Base-by-base conservation (phyloP, 2,888 invertebrate species). In the Drosophila mimica region DNA sequence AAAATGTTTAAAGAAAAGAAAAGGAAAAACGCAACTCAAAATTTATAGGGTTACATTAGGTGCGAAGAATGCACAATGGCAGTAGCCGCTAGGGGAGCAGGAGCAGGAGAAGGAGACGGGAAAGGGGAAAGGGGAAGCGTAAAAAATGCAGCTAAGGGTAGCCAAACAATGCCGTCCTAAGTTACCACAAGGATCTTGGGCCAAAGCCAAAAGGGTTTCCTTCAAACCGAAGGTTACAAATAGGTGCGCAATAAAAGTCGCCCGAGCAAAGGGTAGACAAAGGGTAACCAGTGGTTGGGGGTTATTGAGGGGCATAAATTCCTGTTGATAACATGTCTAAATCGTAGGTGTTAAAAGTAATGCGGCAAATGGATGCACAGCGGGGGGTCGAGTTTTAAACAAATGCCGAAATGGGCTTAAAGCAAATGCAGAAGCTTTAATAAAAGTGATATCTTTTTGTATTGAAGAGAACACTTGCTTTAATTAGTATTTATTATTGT, bases 1-100 rank as follows among this genome's bases (percentile, higher is more conserved):
- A 78, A 79, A 70, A 74, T 77, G 70, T 53, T 75, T 77, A 70
- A 73, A 77, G 65, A 77, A 77, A 58, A 62, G 59, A 38, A 56
- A 56, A 33, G 33, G 25, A 15, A 46, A 25, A 51, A 81, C 74
- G 62, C 67, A 40, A 56, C 63, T 68, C 76, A 53, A 46, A 56
- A 68, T 74, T 72, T 77, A 79, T 77, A 81, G 82, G 83, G 82
- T 82, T 82, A 76, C 81, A 74, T 70, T 74, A 82, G 81, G 81
- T 79, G 82, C 81, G 79, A 81, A 79, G 64, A 64, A 62, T 59
- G 58, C 28, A 60, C 65, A 70, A 67, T 60, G 53, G 33, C 33
- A 25, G 25, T 46, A 46, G 25, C 25, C 46, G 25, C 46, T 25
- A 15, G 25, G 46, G 46, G 46, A 46, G 25, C 38, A n/a, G 33